Conservation (phyloP, 2,113 vertebrate genomes). For the Hippocampus mohnikei region DNA sequence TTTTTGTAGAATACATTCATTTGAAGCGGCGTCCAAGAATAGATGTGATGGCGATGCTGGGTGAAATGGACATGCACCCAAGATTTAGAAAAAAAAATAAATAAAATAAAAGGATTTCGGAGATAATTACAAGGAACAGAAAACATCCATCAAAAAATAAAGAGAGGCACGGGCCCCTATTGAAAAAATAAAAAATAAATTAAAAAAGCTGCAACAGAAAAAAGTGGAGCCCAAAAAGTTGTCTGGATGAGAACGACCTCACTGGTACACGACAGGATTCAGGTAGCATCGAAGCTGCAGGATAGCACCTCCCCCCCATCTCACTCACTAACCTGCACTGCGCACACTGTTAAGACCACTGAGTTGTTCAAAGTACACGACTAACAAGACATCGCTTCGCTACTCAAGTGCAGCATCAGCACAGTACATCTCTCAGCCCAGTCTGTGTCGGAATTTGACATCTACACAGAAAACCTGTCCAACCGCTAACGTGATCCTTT, state of each 20-base stretch:
- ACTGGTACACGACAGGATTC: slow-evolving; percentile 65
- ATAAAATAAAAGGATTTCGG: slow-evolving; percentile 44
- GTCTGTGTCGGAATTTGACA: slow-evolving; percentile 32
- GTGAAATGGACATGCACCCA: slow-evolving; percentile 84
- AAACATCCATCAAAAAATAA: slow-evolving; percentile 44
- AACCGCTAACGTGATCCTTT: slow-evolving; percentile 44
- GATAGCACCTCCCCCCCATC: slow-evolving; percentile 52
- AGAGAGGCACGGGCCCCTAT: slow-evolving; percentile 64
- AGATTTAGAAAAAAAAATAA: slow-evolving; percentile 36
- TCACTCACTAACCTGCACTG: background rate
- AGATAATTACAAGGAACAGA: slow-evolving; percentile 40
- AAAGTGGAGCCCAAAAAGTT: slow-evolving; percentile 57
- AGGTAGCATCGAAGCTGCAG: slow-evolving; percentile 84
- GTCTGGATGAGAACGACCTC: slow-evolving; percentile 67
- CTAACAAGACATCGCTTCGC: background rate
- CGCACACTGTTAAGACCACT: background rate
- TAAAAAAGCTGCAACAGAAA: slow-evolving; percentile 76
- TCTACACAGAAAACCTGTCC: slow-evolving; percentile 47
- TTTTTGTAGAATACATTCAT: slow-evolving; percentile 39
- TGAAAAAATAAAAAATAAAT: slow-evolving; percentile 17
- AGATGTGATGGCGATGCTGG: slow-evolving; percentile 68
- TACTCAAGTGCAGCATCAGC: background rate
- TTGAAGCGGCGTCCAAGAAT: slow-evolving; percentile 41
- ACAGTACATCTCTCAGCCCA: background rate
- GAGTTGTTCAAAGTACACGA: background rate